Conservation (phyloP, 2,113 vertebrate species). For the Dascyllus trimaculatus region DNA sequence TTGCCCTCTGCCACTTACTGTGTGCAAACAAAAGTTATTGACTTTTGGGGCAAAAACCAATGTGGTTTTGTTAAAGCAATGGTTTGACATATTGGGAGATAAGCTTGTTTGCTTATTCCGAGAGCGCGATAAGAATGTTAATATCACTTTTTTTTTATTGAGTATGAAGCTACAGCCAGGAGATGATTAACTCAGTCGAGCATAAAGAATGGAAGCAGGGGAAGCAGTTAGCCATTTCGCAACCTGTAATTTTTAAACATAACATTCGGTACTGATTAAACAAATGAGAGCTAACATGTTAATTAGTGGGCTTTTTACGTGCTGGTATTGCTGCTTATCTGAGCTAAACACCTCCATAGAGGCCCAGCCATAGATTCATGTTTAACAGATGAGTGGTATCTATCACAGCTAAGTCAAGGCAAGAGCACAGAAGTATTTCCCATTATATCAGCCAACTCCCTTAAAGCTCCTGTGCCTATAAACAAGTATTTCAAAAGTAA, state of each 20-base stretch:
- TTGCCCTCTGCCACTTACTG: too few relatives aligned
- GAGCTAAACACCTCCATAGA: neutral
- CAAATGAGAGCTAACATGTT: neutral
- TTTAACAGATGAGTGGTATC: neutral
- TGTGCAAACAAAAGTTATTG: too few relatives aligned
- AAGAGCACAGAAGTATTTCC: neutral
- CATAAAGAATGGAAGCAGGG: neutral
- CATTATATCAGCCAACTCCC: too few relatives aligned
- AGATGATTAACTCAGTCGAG: neutral
- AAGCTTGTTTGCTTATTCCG: too few relatives aligned
- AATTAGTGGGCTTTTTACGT: too few relatives aligned
- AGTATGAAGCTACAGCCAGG: conserved; percentile 14
- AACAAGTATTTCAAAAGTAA: too few relatives aligned
- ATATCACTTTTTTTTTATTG: neutral
- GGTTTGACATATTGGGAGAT: too few relatives aligned
- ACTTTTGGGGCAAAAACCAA: too few relatives aligned
- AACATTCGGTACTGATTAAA: neutral
- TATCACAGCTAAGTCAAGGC: too few relatives aligned
- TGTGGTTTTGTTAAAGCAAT: too few relatives aligned
- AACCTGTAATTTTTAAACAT: neutral
- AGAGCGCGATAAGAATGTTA: neutral
- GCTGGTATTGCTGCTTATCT: too few relatives aligned
- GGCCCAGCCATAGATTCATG: neutral
- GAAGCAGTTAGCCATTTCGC: neutral
- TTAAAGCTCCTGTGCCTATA: too few relatives aligned